Evolutionary conservation across 1,140 invertebrate species (phyloP).

Genomic region (Condylostylus longicornis): DNA sequence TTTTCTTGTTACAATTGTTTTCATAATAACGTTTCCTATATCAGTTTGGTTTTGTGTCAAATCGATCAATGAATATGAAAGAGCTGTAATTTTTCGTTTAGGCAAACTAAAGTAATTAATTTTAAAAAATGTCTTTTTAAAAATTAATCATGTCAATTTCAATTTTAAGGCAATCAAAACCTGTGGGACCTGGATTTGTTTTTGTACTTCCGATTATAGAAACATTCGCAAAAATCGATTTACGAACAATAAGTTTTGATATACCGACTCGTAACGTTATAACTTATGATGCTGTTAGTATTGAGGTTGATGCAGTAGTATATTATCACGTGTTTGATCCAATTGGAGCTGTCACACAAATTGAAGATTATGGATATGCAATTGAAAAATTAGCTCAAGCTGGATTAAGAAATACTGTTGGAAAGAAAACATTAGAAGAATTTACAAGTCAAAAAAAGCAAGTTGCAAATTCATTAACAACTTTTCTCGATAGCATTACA

Average conservation of each 20-base stretch:
- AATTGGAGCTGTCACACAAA: slow-evolving; percentile 64
- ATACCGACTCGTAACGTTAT: slow-evolving; percentile 54
- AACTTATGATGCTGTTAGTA: slow-evolving; percentile 62
- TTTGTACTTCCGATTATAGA: slow-evolving; percentile 67
- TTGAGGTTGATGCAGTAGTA: slow-evolving; percentile 60
- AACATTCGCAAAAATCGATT: slow-evolving; percentile 50
- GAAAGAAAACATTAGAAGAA: slow-evolving; percentile 52
- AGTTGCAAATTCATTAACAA: neutral
- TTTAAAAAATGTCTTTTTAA: too few relatives aligned
- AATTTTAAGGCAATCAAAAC: too few relatives aligned
- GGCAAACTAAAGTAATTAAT: too few relatives aligned
- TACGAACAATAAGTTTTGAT: slow-evolving; percentile 55
- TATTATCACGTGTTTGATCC: slow-evolving; percentile 63
- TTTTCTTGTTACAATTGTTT: too few relatives aligned
- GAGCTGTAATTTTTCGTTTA: too few relatives aligned
- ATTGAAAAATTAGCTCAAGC: slow-evolving; percentile 46
- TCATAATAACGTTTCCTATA: too few relatives aligned
- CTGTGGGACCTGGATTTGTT: slow-evolving; percentile 43
- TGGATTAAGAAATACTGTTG: slow-evolving; percentile 62
- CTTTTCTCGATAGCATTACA: neutral
- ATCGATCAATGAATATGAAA: too few relatives aligned
- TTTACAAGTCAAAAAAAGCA: slow-evolving; percentile 30
- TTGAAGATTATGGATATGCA: slow-evolving; percentile 60
- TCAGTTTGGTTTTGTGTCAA: too few relatives aligned
- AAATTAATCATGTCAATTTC: too few relatives aligned